Evolutionary conservation across 2,888 invertebrate genomes (phyloP).

Genomic region (Mesoligia furuncula): DNA sequence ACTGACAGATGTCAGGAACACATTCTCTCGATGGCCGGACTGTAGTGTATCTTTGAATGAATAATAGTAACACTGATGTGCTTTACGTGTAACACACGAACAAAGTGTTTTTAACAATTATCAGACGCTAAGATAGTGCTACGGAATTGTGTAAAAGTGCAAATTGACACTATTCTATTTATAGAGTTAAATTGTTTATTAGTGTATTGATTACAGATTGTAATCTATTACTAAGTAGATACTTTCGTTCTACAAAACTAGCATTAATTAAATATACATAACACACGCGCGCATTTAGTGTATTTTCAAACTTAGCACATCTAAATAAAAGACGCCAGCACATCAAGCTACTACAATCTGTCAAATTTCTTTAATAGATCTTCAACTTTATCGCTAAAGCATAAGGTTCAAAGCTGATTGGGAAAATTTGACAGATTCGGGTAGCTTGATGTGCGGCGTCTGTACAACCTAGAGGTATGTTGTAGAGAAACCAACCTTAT

Average conservation of each 20-base stretch:
- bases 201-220: background rate
- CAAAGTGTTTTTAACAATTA: background rate
- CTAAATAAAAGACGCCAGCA: too few relatives aligned
- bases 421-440: too few relatives aligned
- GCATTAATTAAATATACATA: too few relatives aligned
- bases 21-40: background rate
- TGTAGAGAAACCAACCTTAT: background rate
- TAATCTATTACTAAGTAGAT: background rate
- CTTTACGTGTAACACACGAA: background rate
- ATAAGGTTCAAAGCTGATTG: too few relatives aligned
- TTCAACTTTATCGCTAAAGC: too few relatives aligned
- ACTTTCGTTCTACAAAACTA: background rate
- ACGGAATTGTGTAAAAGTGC: background rate
- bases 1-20: background rate
- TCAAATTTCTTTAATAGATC: too few relatives aligned
- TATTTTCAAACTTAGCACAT: too few relatives aligned
- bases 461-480: background rate
- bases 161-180: background rate
- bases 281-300: too few relatives aligned
- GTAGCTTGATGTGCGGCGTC: too few relatives aligned
- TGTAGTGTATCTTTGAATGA: background rate
- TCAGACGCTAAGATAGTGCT: background rate
- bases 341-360: too few relatives aligned
- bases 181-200: background rate
- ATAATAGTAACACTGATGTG: background rate